Base-by-base conservation (phyloP, 1,140 invertebrate species). In the Chionoecetes opilio region DNA sequence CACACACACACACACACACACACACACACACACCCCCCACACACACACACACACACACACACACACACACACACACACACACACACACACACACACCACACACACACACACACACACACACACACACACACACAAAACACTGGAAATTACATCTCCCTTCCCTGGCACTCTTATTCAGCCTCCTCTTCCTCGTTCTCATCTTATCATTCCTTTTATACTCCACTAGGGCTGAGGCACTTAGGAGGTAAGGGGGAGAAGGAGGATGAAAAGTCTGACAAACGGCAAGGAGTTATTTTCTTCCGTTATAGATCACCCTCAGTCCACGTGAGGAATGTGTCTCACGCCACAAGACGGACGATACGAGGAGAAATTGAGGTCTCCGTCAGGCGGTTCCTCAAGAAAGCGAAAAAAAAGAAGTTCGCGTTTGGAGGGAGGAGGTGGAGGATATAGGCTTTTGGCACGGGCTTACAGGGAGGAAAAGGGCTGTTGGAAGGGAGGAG, bases 251-350 rank as follows among this genome's bases (percentile, higher is more conserved):
- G 8, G 21, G 26, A 75, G 8, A 8, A n/a, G 63, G 5, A 75
- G 63, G 21, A n/a, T n/a, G 63, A 21, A 75, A 75, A 75, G n/a
- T 75, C 63, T 2, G n/a, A 75, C 21, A 75, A n/a, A 75, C 21
- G 63, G n/a, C 63, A n/a, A 26, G 1, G 21, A 75, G 63, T 26
- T 75, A 75, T n/a, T 75, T n/a, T 75, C 21, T 26, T 1, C n/a
- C 63, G n/a, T 75, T 75, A 75, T n/a, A 75, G 63, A 75, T 75
- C 63, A 75, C 63, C n/a, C 63, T n/a, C n/a, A 75, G 63, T 75
- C 63, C 21, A 75, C 11, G 63, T 75, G 21, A n/a, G 63, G 21
- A 75, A n/a, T 75, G 21, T 75, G n/a, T 75, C 63, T 75, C n/a
- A n/a, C 21, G 63, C 21, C 63, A 21, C 63, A n/a, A 75, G 63